These are phyloP conservation scores for Cyrtorhinus lividipennis DNA, from an alignment of 1,140 invertebrate genomes.

Conservation along the genomic window DNA sequence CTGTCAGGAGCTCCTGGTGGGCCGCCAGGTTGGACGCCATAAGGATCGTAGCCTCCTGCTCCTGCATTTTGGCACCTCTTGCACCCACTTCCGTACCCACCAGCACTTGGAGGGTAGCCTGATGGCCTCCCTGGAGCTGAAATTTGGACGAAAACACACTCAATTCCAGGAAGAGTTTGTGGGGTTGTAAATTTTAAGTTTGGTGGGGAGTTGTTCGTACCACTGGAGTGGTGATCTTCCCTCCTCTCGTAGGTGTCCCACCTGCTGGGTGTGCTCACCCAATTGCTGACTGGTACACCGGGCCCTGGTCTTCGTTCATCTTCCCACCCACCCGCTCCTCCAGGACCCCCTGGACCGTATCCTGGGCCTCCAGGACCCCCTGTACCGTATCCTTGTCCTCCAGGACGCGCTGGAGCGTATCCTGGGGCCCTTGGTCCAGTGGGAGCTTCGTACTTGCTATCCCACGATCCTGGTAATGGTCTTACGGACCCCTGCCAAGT, in stretches of 20 bases:
- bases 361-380: slow-evolving; percentile 1
- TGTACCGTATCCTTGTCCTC: neutral
- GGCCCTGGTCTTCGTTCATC: neutral
- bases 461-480: neutral
- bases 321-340: neutral
- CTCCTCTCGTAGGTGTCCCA: slow-evolving; percentile 3
- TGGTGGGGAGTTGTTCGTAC: too few relatives aligned
- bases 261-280: slow-evolving; percentile 1
- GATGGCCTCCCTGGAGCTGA: too few relatives aligned
- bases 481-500: neutral
- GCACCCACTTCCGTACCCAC: too few relatives aligned
- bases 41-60: too few relatives aligned
- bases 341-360: neutral
- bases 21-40: too few relatives aligned
- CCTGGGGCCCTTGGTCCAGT: neutral
- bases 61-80: too few relatives aligned
- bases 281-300: neutral
- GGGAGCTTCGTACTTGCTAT: neutral
- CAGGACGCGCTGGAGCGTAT: neutral
- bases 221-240: neutral
- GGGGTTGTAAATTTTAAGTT: too few relatives aligned
- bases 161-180: too few relatives aligned
- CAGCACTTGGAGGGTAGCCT: too few relatives aligned
- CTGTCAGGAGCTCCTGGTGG: too few relatives aligned
- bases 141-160: too few relatives aligned